Base-by-base conservation (phyloP, 2,888 invertebrate species). In the Phyllotreta cruciferae region DNA sequence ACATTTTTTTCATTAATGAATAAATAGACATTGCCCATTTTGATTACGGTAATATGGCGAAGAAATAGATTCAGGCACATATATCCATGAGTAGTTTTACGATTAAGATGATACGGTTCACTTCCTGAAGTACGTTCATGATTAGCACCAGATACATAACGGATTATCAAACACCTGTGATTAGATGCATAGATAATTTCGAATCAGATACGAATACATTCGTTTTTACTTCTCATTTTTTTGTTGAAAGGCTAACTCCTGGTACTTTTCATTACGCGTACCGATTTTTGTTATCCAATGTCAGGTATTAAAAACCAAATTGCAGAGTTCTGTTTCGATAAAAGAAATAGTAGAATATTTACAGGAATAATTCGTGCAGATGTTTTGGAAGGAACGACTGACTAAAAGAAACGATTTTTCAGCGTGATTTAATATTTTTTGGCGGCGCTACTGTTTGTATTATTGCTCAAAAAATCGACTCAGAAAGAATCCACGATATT, bases 91-190 rank as follows among this genome's bases (percentile, higher is more conserved):
- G 1, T 39, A 50, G n/a, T 56, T 42, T 56, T 44, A 44, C 42
- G 62, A 62, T 49, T 56, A 56, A 62, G 44, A 62, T 62, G 36
- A 62, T 41, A 62, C 41, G 56, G 50, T 62, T 68, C 66, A 62
- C 69, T 70, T 71, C 69, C 71, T 71, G 68, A 64, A 69, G 64
- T 67, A 57, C 64, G 66, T 50, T 63, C 47, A 56, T 68, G 70
- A 70, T 70, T 71, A 69, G 66, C 69, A 70, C 62, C 66, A 66
- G 63, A 60, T 64, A 62, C 60, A 63, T 66, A 68, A 68, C 69
- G 69, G 69, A 60, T 50, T 63, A 53, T 55, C 63, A 64, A 67
- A 71, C 68, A 69, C 69, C 69, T 71, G 69, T 69, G 66, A 71
- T 71, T 69, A 71, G 45, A 45, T 52, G 64, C 63, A 69, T 63